Base-by-base conservation (phyloP, 2,113 vertebrate genomes). In the Gymnogyps californianus region DNA sequence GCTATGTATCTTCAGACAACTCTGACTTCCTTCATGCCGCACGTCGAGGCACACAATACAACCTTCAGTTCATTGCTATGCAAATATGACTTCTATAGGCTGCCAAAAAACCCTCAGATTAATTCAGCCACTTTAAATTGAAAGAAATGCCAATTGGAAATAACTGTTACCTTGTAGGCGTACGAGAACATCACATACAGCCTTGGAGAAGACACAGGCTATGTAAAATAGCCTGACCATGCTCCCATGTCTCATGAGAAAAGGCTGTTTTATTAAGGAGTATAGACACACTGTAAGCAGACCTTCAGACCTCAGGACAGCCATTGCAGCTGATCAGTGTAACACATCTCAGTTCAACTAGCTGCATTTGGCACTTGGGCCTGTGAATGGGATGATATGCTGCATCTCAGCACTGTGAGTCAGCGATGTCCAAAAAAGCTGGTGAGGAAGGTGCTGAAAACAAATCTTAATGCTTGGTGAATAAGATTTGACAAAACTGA, bases 301-400 rank as follows among this genome's bases (percentile, higher is more conserved):
- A n/a, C 3, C 38, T 58, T 17, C 13, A n/a, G 22, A 11, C 31
- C 11, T 25, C 34, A 28, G 32, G 10, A 47, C 52, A 58, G 6
- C 11, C 10, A 12, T 11, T 79, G 55, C 34, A 58, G 22, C 14
- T 79, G 32, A 36, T 79, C 40, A 55, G 4, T 34, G 4, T 26
- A 78, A 70, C 29, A 40, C 9, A 36, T 5, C 14, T 21, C 0
- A 8, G 31, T 55, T 66, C 46, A 76, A 5, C 16, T 12, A 61
- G 44, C 8, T 62, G 17, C 26, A 18, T 13, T 47, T 47, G 13
- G 4, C 10, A 5, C 0, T 0, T 24, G 6, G 12, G n/a, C 16
- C 25, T 83, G 28, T 28, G 36, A 57, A 54, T 4, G 3, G 40
- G 26, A 52, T 71, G 26, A 38, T 22, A 76, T 17, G 31, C 12